phyloP scores from a whole-genome alignment of 2,797 vertebrate species.

The Sebastes flavidus region DNA sequence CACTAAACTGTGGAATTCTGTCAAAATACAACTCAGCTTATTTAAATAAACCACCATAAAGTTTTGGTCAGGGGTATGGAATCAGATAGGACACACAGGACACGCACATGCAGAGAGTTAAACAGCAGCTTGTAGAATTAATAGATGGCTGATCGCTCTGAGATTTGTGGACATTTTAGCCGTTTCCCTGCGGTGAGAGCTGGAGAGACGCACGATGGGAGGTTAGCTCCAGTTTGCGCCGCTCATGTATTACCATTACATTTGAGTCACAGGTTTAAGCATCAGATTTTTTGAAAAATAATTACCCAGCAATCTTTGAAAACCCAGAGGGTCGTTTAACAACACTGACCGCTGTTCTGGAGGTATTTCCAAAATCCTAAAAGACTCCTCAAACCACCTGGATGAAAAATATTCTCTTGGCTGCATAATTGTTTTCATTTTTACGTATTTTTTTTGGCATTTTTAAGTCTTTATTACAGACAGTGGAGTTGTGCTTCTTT shows the following conservation, averaged over 20 bases:
- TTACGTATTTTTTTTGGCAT: fast-evolving
- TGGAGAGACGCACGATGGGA: conserved; percentile 2
- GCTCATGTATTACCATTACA: conserved; percentile 6
- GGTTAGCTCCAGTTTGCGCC: background rate
- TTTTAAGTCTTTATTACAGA: background rate
- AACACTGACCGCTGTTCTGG: conserved; percentile 4
- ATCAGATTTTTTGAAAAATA: conserved; percentile 20
- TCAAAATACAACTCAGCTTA: conserved; percentile 65
- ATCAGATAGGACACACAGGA: conserved; percentile 47
- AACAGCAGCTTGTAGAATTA: conserved; percentile 15
- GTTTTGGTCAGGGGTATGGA: conserved; percentile 49
- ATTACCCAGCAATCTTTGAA: background rate
- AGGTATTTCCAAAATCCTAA: conserved; percentile 15
- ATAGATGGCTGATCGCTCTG: conserved; percentile 18
- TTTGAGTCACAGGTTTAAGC: conserved; percentile 14
- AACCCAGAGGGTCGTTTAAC: conserved; percentile 5
- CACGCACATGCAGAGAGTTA: conserved; percentile 12
- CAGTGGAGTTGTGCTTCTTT: background rate
- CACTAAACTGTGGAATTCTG: conserved; percentile 66
- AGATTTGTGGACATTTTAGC: conserved; percentile 10
- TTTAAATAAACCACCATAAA: conserved; percentile 70
- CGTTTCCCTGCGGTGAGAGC: conserved; percentile 12
- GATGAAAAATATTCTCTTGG: background rate
- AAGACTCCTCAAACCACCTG: background rate
- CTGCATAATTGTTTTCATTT: background rate